phyloP scores from a whole-genome alignment of 2,797 vertebrate species.

The Ficedula albicollis region DNA sequence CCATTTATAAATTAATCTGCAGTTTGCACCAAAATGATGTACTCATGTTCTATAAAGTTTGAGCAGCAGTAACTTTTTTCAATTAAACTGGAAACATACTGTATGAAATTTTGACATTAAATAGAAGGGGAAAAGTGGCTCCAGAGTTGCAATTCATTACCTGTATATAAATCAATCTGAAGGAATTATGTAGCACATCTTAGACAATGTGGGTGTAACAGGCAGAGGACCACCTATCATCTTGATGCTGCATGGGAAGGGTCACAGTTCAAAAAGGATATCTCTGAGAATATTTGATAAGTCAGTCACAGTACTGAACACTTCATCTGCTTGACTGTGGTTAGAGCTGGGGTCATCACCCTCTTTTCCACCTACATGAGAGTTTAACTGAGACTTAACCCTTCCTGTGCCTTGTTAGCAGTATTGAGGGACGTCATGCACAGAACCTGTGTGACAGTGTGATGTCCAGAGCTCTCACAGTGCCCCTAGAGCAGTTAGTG shows the following conservation, averaged over 20 bases:
- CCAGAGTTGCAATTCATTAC: neutral
- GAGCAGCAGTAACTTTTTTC: neutral
- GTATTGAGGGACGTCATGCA: neutral
- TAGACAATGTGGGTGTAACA: neutral
- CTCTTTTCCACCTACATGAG: neutral
- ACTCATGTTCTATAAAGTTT: neutral
- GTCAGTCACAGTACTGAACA: neutral
- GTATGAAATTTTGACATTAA: neutral
- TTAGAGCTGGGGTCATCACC: neutral
- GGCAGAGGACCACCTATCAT: neutral
- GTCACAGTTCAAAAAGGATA: neutral
- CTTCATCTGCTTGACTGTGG: conserved; percentile 20
- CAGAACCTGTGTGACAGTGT: neutral
- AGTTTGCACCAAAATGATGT: neutral
- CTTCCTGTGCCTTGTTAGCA: conserved; percentile 7
- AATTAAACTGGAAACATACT: neutral
- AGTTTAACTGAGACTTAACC: conserved; percentile 37
- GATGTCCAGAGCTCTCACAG: neutral
- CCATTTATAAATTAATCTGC: neutral
- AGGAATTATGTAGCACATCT: neutral
- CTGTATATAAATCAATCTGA: neutral
- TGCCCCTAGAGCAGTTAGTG: neutral
- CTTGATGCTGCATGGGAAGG: neutral
- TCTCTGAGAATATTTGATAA: neutral
- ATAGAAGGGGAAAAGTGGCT: neutral